Conservation (phyloP, 2,113 vertebrate genomes). For the Sciurus niger region DNA sequence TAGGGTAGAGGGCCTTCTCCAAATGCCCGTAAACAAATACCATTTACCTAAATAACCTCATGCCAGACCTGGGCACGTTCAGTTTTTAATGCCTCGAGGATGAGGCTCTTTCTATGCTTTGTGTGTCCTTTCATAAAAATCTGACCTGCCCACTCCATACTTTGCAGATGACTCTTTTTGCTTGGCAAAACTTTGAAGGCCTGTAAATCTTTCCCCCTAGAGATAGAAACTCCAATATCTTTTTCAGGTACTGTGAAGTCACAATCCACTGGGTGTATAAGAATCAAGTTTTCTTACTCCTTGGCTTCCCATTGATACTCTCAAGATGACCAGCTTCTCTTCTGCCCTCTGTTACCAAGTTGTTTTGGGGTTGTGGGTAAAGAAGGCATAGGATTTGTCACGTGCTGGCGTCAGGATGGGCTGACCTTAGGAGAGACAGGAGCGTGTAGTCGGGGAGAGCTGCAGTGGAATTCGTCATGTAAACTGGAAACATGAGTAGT, state of each 20-base stretch:
- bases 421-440: not conserved
- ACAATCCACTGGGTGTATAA: not conserved
- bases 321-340: not conserved
- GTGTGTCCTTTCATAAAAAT: not conserved
- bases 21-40: not conserved
- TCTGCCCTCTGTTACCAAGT: not conserved
- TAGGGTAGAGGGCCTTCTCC: not conserved
- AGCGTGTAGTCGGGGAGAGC: not conserved
- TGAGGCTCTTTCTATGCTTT: not conserved
- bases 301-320: not conserved
- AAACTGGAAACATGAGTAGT: not conserved
- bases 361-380: not conserved
- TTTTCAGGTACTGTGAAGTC: not conserved
- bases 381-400: not conserved
- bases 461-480: not conserved
- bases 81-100: not conserved
- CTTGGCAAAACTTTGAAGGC: not conserved
- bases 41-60: not conserved
- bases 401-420: not conserved
- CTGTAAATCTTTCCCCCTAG: not conserved
- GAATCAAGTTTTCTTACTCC: not conserved
- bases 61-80: not conserved
- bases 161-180: not conserved
- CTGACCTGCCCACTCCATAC: not conserved
- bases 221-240: not conserved